These are phyloP conservation scores for Plodia interpunctella DNA, from an alignment of 1,140 invertebrate species.

Conservation along the genomic window DNA sequence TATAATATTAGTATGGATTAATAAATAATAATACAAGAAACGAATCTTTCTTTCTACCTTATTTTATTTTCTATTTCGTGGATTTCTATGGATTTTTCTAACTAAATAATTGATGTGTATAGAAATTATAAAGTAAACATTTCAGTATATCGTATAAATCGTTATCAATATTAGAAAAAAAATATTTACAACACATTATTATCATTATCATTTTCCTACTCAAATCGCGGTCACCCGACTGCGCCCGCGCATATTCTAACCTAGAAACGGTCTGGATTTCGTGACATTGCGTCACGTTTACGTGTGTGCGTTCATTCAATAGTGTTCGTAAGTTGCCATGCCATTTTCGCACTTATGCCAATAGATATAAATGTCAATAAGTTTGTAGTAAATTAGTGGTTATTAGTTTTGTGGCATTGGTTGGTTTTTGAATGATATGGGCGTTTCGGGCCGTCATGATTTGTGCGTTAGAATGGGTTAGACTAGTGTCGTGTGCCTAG, in stretches of 20 bases:
- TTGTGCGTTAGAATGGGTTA: slow-evolving; percentile 35
- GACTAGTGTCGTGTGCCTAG: background rate
- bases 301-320: slow-evolving; percentile 55
- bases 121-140: too few relatives aligned
- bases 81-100: too few relatives aligned
- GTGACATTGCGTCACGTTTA: slow-evolving; percentile 47
- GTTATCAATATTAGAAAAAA: too few relatives aligned
- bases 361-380: background rate
- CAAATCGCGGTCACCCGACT: slow-evolving; percentile 35
- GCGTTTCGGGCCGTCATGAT: slow-evolving; percentile 47
- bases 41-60: too few relatives aligned
- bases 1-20: too few relatives aligned
- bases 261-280: slow-evolving; percentile 71
- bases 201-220: background rate
- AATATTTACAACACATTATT: too few relatives aligned
- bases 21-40: too few relatives aligned
- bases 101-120: too few relatives aligned
- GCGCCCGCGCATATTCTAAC: slow-evolving; percentile 67
- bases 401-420: slow-evolving; percentile 54
- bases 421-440: slow-evolving; percentile 69
- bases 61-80: too few relatives aligned
- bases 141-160: too few relatives aligned
- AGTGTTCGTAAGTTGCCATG: slow-evolving; percentile 40
- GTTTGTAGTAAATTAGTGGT: background rate
- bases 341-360: slow-evolving; percentile 13